Conservation (phyloP, 2,113 vertebrate genomes). For the Muntiacus muntjak region DNA sequence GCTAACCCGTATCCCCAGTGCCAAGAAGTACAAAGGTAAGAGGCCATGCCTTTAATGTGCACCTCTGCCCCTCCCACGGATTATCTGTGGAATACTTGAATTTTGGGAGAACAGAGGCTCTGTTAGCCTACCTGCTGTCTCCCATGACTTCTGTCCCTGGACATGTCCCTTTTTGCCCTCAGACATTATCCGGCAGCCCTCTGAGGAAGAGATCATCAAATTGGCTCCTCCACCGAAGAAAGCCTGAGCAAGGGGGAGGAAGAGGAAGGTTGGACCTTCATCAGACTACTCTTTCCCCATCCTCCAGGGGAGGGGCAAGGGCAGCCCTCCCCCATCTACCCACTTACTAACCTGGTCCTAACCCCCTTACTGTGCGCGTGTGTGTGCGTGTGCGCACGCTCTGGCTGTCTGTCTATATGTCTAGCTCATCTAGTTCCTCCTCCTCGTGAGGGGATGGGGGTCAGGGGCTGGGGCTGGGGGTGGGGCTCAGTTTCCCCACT, state of each 20-base stretch:
- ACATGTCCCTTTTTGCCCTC: background rate
- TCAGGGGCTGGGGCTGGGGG: conserved; percentile 17
- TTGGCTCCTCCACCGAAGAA: conserved; percentile 95
- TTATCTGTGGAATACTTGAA: background rate
- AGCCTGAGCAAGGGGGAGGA: conserved; percentile 81
- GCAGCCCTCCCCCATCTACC: conserved; percentile 37
- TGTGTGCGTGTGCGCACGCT: conserved; percentile 69
- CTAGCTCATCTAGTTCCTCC: conserved; percentile 63
- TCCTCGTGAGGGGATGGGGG: conserved; percentile 53
- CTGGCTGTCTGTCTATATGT: conserved; percentile 63
- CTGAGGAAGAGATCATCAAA: conserved; percentile 97
- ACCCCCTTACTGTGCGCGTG: conserved; percentile 65
- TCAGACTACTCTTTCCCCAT: conserved; percentile 62
- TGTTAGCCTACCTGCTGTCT: background rate
- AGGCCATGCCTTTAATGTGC: background rate
- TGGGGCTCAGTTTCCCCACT: background rate
- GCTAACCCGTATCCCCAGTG: conserved; percentile 94
- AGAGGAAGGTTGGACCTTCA: conserved; percentile 72
- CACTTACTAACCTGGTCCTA: conserved; percentile 75
- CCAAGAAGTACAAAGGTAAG: conserved; percentile 97
- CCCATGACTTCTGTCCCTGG: background rate
- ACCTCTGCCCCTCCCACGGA: background rate
- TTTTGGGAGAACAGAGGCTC: background rate
- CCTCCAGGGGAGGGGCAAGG: conserved; percentile 48
- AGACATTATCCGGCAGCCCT: conserved; percentile 97